phyloP scores from a whole-genome alignment of 2,888 invertebrate genomes.

The Kuschelorhynchus macadamiae region DNA sequence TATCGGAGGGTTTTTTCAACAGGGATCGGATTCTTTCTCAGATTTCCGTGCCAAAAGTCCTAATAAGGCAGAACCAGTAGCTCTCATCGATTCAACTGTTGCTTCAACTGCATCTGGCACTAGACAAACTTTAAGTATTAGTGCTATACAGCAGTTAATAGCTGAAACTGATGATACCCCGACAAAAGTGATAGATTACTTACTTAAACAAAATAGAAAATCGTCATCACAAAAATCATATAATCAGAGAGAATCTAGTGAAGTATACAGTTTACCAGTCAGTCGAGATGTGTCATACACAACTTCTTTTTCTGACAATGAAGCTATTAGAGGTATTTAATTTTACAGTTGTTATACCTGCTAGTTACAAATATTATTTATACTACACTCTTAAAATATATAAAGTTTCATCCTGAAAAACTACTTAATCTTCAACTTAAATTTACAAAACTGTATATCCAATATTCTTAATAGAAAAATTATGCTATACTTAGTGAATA shows the following conservation, averaged over 20 bases:
- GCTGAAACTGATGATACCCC: constrained; percentile 55
- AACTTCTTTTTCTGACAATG: constrained; percentile 55
- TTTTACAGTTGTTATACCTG: neutral
- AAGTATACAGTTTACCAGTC: constrained; percentile 46
- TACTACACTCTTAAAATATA: too few species aligned
- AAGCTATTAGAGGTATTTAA: constrained; percentile 45
- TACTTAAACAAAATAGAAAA: constrained; percentile 25
- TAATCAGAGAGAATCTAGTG: constrained; percentile 12
- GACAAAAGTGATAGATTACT: constrained; percentile 28
- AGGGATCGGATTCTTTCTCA: constrained; percentile 66
- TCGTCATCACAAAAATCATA: neutral
- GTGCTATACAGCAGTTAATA: constrained; percentile 51
- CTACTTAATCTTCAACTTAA: too few species aligned
- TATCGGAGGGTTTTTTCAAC: constrained; percentile 69
- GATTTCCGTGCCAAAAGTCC: constrained; percentile 59
- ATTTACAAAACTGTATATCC: too few species aligned
- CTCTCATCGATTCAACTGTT: constrained; percentile 56
- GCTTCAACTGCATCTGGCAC: neutral
- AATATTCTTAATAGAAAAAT: too few species aligned
- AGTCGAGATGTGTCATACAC: constrained; percentile 56
- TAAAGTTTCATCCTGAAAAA: too few species aligned
- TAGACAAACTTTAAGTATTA: constrained; percentile 56
- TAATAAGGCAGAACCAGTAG: constrained; percentile 57
- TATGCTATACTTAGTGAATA: too few species aligned
- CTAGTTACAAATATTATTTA: too few species aligned